Evolutionary conservation across 1,140 invertebrate genomes (phyloP), one percentile per base, ranked within the genome.

Genomic region (Scaptodrosophila lebanonensis): DNA sequence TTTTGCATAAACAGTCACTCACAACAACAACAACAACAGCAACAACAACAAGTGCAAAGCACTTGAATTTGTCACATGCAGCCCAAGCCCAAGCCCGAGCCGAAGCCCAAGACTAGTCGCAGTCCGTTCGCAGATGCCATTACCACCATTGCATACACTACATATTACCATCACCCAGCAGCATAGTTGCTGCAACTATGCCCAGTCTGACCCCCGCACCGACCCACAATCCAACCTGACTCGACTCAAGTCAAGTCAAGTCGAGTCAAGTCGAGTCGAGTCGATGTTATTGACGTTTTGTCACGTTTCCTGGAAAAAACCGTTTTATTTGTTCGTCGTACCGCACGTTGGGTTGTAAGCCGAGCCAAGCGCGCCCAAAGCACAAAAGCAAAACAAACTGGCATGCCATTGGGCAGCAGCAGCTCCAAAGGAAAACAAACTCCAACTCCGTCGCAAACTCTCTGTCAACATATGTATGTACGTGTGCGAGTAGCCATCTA

Each of bases 291-390:
- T 82, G 75, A 66, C 75, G 75, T 82, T 82, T 82, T 82, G 75
- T 82, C 75, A 82, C 75, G 75, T 82, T 82, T 82, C 75, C 75
- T 82, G 76, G 75, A 82, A 82, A 67, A 75, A 73, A 79, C 60
- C 68, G 73, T 73, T 79, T 79, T 79, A 79, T 79, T 79, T 79
- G 68, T 65, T 75, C 53, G 69, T 50, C 66, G 48, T 43, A 48
- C 36, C 45, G 40, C 43, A 62, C 47, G 15, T 82, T 82, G 70
- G 66, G 75, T 76, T 82, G 75, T 82, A 82, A 82, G 75, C 58
- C 53, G 75, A 82, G 77, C 73, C 66, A n/a, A n/a, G n/a, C n/a
- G n/a, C n/a, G n/a, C n/a, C n/a, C n/a, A n/a, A n/a, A n/a, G 35
- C 58, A 61, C 47, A 58, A 52, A 57, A 53, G 52, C 48, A 63